Base-by-base conservation (phyloP, 1,140 invertebrate genomes). In the Diploscapter pachys region DNA sequence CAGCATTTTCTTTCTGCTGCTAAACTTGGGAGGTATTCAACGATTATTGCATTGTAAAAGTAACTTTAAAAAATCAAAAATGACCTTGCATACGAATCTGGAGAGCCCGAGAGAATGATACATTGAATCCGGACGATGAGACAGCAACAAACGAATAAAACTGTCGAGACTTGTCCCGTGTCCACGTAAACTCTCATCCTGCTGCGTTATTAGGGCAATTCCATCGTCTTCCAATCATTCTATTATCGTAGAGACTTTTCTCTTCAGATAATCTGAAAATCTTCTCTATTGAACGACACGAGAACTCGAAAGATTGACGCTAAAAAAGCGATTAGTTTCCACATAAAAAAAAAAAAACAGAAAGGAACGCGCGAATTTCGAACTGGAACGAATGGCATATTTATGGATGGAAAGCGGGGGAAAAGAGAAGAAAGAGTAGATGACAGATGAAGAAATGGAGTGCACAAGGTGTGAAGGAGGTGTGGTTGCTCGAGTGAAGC, bases 81-180 rank as follows among this genome's bases (percentile, higher is more conserved):
- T 8, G 55, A 82, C 76, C 81, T 79, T 6, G 81, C 81, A 78
- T 80, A 82, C 54, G 81, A 80, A 61, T 82, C 73, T 4, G 81
- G 71, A 48, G 75, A 73, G 8, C 81, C 81, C 51, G 81, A 77
- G 8, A 82, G 75, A 61, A 82, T 82, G 49, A 81, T 55, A 54
- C 8, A 54, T 5, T 68, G 66, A 51, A 9, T 55, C 11, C 5
- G 66, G 56, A 51, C 52, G 66, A 6, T 55, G 52, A 68, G 56
- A 54, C 11, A 68, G 8, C 9, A 68, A 68, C 48, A 52, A 68
- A 31, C 1, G 31, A 31, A 31, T 31, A 31, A 31, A 31, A 31
- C 31, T 1, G 31, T 31, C 31, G 31, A 31, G 31, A 31, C 31
- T 31, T 31, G 31, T 31, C 31, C 31, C 31, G 31, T 31, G 31